A percentile compares a stretch with the other conserved stretches of the same genome.
Evolutionary conservation across 2,888 invertebrate species (phyloP).

Genomic region (Cephonodes hylas): DNA sequence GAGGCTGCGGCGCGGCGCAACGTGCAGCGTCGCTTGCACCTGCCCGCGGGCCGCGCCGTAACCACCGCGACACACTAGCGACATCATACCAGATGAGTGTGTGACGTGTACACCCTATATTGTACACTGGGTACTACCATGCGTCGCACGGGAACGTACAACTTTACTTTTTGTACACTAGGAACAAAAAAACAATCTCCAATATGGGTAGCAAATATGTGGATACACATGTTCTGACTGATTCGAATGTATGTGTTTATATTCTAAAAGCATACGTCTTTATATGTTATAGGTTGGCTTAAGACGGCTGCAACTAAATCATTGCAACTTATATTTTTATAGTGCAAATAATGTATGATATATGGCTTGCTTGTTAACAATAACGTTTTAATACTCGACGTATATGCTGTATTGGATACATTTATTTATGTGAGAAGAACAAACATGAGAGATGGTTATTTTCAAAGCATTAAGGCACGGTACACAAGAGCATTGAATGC

Average conservation of each 20-base stretch:
- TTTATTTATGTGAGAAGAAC: not conserved
- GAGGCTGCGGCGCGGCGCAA: conserved; percentile 72
- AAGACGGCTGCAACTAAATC: not conserved
- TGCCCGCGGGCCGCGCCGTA: conserved; percentile 55
- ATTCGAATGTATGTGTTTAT: not conserved
- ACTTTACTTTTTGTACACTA: not conserved
- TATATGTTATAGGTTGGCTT: not conserved
- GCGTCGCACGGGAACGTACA: not conserved
- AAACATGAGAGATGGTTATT: not conserved
- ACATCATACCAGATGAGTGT: conserved; percentile 41
- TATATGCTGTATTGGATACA: not conserved
- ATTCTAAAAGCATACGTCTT: not conserved
- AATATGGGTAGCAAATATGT: not conserved
- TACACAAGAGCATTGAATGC: not conserved
- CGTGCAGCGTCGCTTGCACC: conserved; percentile 77
- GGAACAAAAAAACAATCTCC: not conserved
- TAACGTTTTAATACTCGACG: not conserved
- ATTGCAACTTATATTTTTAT: not conserved
- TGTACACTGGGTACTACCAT: not conserved
- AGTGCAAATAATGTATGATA: not conserved
- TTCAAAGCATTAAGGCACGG: not conserved
- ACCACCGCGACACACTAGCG: conserved; percentile 64
- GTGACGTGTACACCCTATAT: not conserved
- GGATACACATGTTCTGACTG: not conserved
- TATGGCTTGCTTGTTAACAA: not conserved